Evolutionary conservation across 2,797 vertebrate species (phyloP).

Genomic region (Neoniphon sammara): DNA sequence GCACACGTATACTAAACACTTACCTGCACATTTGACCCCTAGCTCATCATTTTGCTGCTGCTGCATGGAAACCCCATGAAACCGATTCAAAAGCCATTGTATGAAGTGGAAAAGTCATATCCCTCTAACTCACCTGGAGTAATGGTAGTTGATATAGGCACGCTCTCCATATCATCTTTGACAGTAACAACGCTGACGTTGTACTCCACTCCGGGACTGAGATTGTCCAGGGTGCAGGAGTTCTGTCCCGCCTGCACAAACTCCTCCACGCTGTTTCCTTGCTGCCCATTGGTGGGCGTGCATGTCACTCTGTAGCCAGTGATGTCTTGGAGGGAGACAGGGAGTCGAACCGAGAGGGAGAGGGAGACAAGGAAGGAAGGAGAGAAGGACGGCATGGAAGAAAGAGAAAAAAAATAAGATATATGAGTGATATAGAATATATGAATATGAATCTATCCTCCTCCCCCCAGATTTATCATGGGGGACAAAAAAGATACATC

Average conservation of each 20-base stretch:
- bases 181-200: conserved; percentile 94
- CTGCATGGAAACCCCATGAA: too few relatives aligned
- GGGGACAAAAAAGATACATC: background rate
- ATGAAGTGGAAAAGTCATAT: too few relatives aligned
- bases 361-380: background rate
- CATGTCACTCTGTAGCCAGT: conserved; percentile 93
- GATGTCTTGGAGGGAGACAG: conserved; percentile 83
- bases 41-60: too few relatives aligned
- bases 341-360: background rate
- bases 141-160: conserved; percentile 88
- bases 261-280: conserved; percentile 92
- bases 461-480: too few relatives aligned
- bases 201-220: conserved; percentile 95
- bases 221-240: conserved; percentile 91
- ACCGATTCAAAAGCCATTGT: too few relatives aligned
- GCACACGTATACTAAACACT: background rate
- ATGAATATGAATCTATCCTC: too few relatives aligned
- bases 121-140: conserved; percentile 85
- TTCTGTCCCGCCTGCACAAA: conserved; percentile 89
- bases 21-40: background rate
- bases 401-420: background rate
- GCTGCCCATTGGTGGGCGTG: conserved; percentile 89
- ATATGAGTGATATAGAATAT: background rate
- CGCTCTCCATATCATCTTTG: conserved; percentile 92
- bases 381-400: background rate